These are phyloP conservation scores for Dysmachus trigonus DNA, from an alignment of 2,888 invertebrate genomes.

Conservation along the genomic window DNA sequence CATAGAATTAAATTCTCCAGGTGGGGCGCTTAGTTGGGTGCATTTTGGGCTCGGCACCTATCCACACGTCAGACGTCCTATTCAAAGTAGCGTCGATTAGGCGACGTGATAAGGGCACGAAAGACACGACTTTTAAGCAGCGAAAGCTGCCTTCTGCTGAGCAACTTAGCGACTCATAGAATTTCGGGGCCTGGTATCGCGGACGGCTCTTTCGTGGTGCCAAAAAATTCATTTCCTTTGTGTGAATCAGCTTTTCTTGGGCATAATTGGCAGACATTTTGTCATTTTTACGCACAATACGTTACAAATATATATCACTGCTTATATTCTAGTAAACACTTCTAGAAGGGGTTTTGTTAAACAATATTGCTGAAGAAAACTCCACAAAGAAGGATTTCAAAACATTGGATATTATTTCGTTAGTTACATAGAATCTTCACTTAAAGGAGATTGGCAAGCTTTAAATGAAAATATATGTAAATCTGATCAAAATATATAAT, in stretches of 20 bases:
- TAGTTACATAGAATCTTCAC: no score
- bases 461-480: no score
- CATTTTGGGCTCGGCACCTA: not conserved
- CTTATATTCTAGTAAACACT: not conserved
- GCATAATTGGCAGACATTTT: not conserved
- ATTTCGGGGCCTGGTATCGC: not conserved
- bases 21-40: not conserved
- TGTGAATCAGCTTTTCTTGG: not conserved
- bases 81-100: not conserved
- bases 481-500: no score
- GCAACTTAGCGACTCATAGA: not conserved
- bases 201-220: not conserved
- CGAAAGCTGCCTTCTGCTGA: not conserved
- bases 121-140: not conserved
- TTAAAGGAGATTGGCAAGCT: no score
- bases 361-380: not conserved
- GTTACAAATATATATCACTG: not conserved
- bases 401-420: no score
- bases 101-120: not conserved
- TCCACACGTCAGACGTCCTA: not conserved
- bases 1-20: not conserved
- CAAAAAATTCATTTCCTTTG: not conserved
- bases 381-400: no score
- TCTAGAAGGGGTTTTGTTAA: not conserved
- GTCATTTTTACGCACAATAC: not conserved